A percentile compares a stretch with the other conserved stretches of the same genome.
phyloP scores from a whole-genome alignment of 2,113 vertebrate genomes.

The Misgurnus mizolepis region DNA sequence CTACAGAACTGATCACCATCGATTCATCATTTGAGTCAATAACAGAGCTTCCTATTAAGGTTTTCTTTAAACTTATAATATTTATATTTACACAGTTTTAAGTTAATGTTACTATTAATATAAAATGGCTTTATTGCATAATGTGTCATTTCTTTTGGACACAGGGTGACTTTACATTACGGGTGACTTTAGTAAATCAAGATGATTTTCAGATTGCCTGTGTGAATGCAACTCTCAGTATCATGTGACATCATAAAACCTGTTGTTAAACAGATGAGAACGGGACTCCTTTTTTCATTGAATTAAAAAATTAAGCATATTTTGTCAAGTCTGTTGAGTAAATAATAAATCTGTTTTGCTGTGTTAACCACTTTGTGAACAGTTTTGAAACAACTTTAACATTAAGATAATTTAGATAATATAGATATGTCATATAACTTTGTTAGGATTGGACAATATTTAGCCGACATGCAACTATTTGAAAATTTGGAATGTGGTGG shows the following conservation, averaged over 20 bases:
- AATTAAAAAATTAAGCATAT: too few species aligned
- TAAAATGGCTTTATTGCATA: background rate
- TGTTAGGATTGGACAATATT: too few species aligned
- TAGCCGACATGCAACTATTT: too few species aligned
- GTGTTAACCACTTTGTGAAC: too few species aligned
- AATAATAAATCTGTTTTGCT: too few species aligned
- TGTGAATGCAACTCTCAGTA: constrained; percentile 23
- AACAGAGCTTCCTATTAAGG: constrained; percentile 2
- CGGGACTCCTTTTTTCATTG: too few species aligned
- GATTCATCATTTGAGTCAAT: background rate
- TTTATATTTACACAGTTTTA: background rate
- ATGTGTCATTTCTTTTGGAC: background rate
- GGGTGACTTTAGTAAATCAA: constrained; percentile 22
- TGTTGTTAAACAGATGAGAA: background rate
- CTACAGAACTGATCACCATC: constrained; percentile 14
- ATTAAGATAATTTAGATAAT: too few species aligned
- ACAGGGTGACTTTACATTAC: constrained; percentile 27
- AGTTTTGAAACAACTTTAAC: too few species aligned
- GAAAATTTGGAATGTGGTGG: too few species aligned
- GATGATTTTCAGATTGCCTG: constrained; percentile 40
- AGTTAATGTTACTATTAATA: background rate
- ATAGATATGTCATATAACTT: too few species aligned
- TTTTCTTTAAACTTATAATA: background rate
- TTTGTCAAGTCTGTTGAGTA: too few species aligned
- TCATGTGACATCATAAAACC: constrained; percentile 10